Conservation (phyloP, 2,888 invertebrate species). For the Erebia epiphron region DNA sequence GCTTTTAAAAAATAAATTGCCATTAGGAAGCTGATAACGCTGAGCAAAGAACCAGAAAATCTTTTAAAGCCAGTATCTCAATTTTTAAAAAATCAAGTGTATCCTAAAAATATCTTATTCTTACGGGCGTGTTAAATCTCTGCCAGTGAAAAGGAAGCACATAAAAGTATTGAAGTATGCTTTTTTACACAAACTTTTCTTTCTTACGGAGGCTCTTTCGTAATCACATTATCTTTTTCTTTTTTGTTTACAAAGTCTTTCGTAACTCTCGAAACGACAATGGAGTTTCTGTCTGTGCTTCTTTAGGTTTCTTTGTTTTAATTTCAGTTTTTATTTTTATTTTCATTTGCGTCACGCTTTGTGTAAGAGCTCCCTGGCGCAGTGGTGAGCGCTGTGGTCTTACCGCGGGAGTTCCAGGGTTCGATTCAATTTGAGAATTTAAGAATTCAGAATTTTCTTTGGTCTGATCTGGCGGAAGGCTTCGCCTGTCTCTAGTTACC, state of each 20-base stretch:
- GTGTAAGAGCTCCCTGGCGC: neutral
- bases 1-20: too few relatives aligned
- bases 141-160: conserved; percentile 26
- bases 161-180: conserved; percentile 32
- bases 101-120: conserved; percentile 2
- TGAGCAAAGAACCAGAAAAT: too few relatives aligned
- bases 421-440: too few relatives aligned
- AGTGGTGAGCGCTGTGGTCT: too few relatives aligned
- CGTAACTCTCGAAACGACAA: conserved; percentile 36
- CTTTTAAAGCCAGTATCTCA: too few relatives aligned
- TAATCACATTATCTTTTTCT: conserved; percentile 40
- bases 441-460: too few relatives aligned
- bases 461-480: accelerated
- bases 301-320: conserved; percentile 24
- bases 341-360: neutral
- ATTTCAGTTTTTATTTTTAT: conserved; percentile 17
- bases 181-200: conserved; percentile 32
- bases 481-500: too few relatives aligned
- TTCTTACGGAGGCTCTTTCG: conserved; percentile 37
- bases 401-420: too few relatives aligned
- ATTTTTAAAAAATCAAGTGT: neutral
- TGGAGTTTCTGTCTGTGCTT: conserved; percentile 24
- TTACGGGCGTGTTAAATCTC: conserved; percentile 8
- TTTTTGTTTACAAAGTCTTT: conserved; percentile 41
- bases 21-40: too few relatives aligned